Evolutionary conservation across 2,888 invertebrate genomes (phyloP), one percentile per base, ranked within the genome.

Genomic region (Eupithecia subfuscata): DNA sequence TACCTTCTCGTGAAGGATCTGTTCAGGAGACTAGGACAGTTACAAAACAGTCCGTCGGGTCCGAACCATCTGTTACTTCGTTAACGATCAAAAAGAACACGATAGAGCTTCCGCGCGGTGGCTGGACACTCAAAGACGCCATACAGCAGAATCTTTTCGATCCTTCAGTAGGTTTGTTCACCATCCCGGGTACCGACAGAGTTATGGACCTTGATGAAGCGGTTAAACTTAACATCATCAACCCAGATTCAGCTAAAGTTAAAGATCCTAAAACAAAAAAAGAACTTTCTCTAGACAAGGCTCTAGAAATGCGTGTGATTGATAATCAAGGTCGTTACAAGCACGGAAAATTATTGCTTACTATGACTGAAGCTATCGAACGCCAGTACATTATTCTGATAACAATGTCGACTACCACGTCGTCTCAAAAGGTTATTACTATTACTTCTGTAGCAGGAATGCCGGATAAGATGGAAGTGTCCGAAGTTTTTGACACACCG

Each of bases 171-270:
- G 99, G 99, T 4, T 92, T 97, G 52, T 98, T 99, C 84, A 96
- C 97, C 22, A 97, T 99, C 80, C 98, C 98, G 2, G 97, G 97
- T 18, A 98, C 98, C 9, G 98, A 98, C 88, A 95, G 98, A 81
- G 93, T 97, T 73, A 96, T 98, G 67, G 97, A 97, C 77, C 97
- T 99, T 82, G 97, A 97, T 88, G 98, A 99, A 89, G 98, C 99
- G 82, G 95, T 99, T 65, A 96, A 97, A 84, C 95, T 98, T 77
- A 97, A 97, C 86, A 96, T 99, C 37, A 97, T 99, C 68, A 97
- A 98, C 91, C 96, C 97, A 22, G 95, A 96, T 79, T 98, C 98
- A 0, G 98, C 97, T 18, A 92, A 96, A 72, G 98, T 99, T 0
- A 90, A 98, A 43, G 98, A 99, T 89, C 97, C 97, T 2, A 96